Percentiles rank a stretch among this genome's conserved stretches.
phyloP scores from a whole-genome alignment of 1,140 invertebrate species.

The Nephila pilipes region DNA sequence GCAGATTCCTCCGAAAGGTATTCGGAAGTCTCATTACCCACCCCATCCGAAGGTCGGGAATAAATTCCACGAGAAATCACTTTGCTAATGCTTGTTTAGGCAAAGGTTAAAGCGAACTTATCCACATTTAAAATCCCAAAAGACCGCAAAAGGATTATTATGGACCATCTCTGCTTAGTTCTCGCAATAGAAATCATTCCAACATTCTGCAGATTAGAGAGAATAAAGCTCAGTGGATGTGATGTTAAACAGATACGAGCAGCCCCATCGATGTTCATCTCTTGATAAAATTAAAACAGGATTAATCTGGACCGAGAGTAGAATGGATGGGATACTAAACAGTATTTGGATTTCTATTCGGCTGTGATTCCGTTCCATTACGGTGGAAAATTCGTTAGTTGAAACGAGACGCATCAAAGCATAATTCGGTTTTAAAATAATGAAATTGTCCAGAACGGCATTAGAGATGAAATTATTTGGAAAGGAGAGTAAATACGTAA shows the following conservation, averaged over 20 bases:
- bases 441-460: not conserved
- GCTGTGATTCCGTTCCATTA: too few species aligned
- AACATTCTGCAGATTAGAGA: not conserved
- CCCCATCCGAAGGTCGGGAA: not conserved
- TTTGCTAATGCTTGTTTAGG: slow-evolving; percentile 1
- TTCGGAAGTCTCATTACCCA: not conserved
- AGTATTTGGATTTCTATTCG: not conserved
- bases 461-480: too few species aligned
- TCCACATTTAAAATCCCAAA: slow-evolving; percentile 14
- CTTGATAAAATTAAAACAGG: not conserved
- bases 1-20: not conserved
- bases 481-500: too few species aligned
- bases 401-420: not conserved
- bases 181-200: not conserved
- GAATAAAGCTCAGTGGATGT: not conserved
- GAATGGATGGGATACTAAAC: not conserved
- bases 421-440: not conserved
- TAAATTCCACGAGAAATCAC: not conserved
- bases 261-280: not conserved
- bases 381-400: not conserved
- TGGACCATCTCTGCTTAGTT: not conserved
- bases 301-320: not conserved
- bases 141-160: slow-evolving; percentile 28
- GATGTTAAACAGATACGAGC: not conserved
- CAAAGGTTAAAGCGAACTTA: not conserved